These are phyloP conservation scores for Saturnia japonica DNA, from an alignment of 2,888 invertebrate species.

Conservation along the genomic window DNA sequence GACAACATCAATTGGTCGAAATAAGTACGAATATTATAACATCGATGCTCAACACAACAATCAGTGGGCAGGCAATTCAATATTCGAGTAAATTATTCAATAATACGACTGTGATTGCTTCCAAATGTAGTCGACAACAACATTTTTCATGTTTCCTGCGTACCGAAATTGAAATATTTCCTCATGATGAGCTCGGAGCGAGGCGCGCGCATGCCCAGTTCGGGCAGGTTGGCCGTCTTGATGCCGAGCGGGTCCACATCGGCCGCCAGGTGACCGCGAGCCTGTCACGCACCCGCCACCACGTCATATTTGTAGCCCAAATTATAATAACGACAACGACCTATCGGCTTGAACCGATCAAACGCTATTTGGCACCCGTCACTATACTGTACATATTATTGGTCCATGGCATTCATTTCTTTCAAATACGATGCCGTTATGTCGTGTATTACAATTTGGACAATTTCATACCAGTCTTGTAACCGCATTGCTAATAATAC, in stretches of 20 bases:
- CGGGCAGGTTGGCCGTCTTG: constrained; percentile 86
- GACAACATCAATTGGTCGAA: constrained; percentile 23
- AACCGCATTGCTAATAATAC: constrained; percentile 55
- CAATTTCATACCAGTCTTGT: constrained; percentile 37
- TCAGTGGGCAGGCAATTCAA: constrained; percentile 59
- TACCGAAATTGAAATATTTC: constrained; percentile 82
- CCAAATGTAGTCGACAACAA: constrained; percentile 45
- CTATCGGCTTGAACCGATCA: constrained; percentile 17
- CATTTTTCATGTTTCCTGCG: constrained; percentile 52
- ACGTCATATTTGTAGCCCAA: constrained; percentile 41
- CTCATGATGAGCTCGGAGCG: constrained; percentile 81
- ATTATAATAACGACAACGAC: constrained; percentile 24
- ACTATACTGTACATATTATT: constrained; percentile 21
- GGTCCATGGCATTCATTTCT: not conserved
- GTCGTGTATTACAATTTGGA: constrained; percentile 49
- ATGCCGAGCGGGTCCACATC: constrained; percentile 97
- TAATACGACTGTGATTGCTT: constrained; percentile 50
- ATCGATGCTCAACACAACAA: constrained; percentile 55
- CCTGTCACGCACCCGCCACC: constrained; percentile 83
- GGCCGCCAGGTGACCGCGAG: constrained; percentile 96
- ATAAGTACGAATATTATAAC: constrained; percentile 64
- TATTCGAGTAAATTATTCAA: constrained; percentile 37
- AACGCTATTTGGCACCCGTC: constrained; percentile 25
- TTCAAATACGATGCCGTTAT: constrained; percentile 39
- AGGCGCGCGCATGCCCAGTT: constrained; percentile 76